Conservation (phyloP, 1,140 invertebrate species). For the Megathymus violae region DNA sequence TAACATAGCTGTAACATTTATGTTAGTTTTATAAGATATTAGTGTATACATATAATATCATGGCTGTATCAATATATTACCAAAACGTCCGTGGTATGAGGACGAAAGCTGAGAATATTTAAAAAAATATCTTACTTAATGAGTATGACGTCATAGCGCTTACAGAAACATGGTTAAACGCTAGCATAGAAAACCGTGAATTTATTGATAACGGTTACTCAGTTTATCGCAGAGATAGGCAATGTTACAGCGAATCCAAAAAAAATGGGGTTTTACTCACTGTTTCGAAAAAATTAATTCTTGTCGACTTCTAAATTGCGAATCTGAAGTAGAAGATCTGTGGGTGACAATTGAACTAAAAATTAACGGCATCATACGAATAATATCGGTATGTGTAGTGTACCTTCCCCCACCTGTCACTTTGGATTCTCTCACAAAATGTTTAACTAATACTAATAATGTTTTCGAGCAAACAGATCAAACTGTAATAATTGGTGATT, state of each 20-base stretch:
- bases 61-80: slow-evolving; percentile 38
- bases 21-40: too few relatives aligned
- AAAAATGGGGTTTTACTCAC: slow-evolving; percentile 11
- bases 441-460: too few relatives aligned
- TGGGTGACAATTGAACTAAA: slow-evolving; percentile 13
- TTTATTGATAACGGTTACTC: slow-evolving; percentile 39
- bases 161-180: slow-evolving; percentile 46
- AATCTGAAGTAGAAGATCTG: slow-evolving; percentile 10
- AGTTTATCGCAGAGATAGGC: slow-evolving; percentile 44
- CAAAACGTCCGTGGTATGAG: slow-evolving; percentile 39
- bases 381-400: slow-evolving; percentile 4
- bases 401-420: slow-evolving; percentile 21
- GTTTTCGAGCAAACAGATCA: slow-evolving; percentile 9
- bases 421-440: too few relatives aligned
- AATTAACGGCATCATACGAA: neutral
- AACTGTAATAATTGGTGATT: slow-evolving; percentile 30
- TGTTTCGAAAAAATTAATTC: slow-evolving; percentile 7
- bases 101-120: slow-evolving; percentile 35
- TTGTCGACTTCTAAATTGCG: slow-evolving; percentile 1
- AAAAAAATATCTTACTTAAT: slow-evolving; percentile 30
- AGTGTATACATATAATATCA: neutral
- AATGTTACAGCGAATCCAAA: neutral
- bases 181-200: slow-evolving; percentile 28
- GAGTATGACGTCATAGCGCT: slow-evolving; percentile 40
- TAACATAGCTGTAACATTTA: too few relatives aligned